Evolutionary conservation across 1,140 invertebrate genomes (phyloP).

Genomic region (Liolophura sinensis): DNA sequence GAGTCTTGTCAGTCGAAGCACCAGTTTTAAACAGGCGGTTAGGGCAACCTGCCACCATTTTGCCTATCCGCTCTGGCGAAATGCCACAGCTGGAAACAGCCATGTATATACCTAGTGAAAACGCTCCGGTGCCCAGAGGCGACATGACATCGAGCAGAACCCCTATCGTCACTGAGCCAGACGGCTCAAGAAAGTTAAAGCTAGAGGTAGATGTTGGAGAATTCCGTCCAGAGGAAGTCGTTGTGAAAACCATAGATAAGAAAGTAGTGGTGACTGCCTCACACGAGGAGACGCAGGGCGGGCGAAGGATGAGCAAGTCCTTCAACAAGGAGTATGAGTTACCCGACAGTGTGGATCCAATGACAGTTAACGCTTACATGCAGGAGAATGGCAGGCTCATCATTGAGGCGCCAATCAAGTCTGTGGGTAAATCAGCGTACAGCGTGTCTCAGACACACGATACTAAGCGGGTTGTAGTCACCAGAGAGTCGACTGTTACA

Average conservation of each 20-base stretch:
- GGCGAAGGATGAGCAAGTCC: conserved; percentile 53
- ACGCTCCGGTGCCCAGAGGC: too few species aligned
- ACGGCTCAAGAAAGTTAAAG: conserved; percentile 47
- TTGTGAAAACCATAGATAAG: conserved; percentile 53
- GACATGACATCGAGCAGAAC: conserved; percentile 43
- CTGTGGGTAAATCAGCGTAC: conserved; percentile 37
- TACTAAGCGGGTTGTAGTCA: conserved; percentile 46
- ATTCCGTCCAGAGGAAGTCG: conserved; percentile 53
- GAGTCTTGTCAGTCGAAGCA: conserved; percentile 50
- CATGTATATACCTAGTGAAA: too few species aligned
- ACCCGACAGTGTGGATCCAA: conserved; percentile 55
- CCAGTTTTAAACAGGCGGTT: conserved; percentile 21
- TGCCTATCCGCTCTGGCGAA: conserved; percentile 5
- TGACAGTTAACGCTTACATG: conserved; percentile 53
- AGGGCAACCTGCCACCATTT: conserved; percentile 17
- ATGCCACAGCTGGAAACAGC: conserved; percentile 27
- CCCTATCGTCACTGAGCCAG: conserved; percentile 50
- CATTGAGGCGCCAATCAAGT: conserved; percentile 54
- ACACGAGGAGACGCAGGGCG: conserved; percentile 52
- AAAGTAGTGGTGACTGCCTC: conserved; percentile 54
- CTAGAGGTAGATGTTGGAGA: conserved; percentile 51
- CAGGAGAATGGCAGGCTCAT: conserved; percentile 51
- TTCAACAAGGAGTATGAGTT: conserved; percentile 58
- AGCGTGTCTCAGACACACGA: conserved; percentile 49
- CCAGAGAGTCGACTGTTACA: conserved; percentile 49